These are phyloP conservation scores for Cybosia mesomella DNA, from an alignment of 2,888 invertebrate genomes.

Conservation along the genomic window DNA sequence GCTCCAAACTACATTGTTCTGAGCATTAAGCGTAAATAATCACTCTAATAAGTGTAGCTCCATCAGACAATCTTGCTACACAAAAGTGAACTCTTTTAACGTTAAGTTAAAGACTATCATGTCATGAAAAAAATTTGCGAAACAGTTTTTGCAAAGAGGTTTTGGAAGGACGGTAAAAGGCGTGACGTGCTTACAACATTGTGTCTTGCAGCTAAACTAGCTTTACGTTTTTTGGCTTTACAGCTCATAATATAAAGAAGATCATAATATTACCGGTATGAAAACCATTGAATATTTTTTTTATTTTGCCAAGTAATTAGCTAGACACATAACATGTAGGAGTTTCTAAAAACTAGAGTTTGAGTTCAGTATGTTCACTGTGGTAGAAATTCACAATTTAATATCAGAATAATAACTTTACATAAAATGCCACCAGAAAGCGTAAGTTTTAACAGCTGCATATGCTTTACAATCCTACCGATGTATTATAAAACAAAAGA, in stretches of 20 bases:
- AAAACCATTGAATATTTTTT: background rate
- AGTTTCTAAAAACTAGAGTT: background rate
- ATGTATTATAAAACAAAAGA: background rate
- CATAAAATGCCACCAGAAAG: background rate
- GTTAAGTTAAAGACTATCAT: constrained; percentile 53
- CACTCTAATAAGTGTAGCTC: constrained; percentile 71
- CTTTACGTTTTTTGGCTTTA: constrained; percentile 18
- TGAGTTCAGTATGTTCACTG: constrained; percentile 1
- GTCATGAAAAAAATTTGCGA: constrained; percentile 54
- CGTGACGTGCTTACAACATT: constrained; percentile 73
- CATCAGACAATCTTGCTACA: constrained; percentile 28
- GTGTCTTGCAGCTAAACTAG: constrained; percentile 36
- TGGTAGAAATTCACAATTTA: background rate
- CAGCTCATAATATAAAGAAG: constrained; percentile 3
- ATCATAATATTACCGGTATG: background rate
- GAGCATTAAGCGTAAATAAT: constrained; percentile 74
- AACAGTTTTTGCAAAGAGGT: constrained; percentile 64
- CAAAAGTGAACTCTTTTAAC: constrained; percentile 49
- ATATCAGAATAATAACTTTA: background rate
- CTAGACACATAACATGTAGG: background rate
- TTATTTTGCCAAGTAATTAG: too few relatives aligned
- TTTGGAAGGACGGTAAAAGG: constrained; percentile 71
- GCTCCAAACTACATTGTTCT: constrained; percentile 60
- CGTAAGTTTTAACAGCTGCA: background rate
- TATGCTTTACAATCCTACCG: background rate